Evolutionary conservation across 2,113 vertebrate genomes (phyloP).

Genomic region (Dendrocopos noguchii): DNA sequence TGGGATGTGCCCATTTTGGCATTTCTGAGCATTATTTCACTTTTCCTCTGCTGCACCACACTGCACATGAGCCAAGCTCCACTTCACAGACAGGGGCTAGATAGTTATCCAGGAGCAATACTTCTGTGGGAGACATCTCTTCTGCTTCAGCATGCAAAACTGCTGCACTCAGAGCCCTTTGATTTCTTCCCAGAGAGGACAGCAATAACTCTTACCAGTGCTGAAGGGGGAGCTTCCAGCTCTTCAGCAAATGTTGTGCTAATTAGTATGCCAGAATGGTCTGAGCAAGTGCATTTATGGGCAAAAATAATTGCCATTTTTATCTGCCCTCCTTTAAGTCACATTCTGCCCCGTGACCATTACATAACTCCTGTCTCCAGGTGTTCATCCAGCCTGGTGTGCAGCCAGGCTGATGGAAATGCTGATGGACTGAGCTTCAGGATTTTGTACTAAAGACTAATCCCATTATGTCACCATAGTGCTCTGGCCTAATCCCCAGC

Average conservation of each 20-base stretch:
- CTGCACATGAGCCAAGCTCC: background rate
- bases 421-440: slow-evolving; percentile 13
- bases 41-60: background rate
- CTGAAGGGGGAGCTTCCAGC: background rate
- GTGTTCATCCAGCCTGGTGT: background rate
- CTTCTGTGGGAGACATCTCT: background rate
- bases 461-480: slow-evolving; percentile 27
- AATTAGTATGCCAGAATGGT: background rate
- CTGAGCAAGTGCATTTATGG: background rate
- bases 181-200: background rate
- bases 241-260: background rate
- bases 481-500: slow-evolving; percentile 10
- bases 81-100: background rate
- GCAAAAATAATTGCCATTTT: background rate
- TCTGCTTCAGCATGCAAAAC: background rate
- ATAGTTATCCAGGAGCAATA: background rate
- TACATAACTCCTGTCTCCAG: background rate
- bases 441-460: slow-evolving; percentile 35
- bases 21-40: background rate
- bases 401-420: background rate
- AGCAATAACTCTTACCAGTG: background rate
- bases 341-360: background rate
- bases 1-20: background rate
- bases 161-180: background rate
- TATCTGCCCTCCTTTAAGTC: background rate